Evolutionary conservation across 2,888 invertebrate genomes (phyloP).

Genomic region (Proisotoma minuta): DNA sequence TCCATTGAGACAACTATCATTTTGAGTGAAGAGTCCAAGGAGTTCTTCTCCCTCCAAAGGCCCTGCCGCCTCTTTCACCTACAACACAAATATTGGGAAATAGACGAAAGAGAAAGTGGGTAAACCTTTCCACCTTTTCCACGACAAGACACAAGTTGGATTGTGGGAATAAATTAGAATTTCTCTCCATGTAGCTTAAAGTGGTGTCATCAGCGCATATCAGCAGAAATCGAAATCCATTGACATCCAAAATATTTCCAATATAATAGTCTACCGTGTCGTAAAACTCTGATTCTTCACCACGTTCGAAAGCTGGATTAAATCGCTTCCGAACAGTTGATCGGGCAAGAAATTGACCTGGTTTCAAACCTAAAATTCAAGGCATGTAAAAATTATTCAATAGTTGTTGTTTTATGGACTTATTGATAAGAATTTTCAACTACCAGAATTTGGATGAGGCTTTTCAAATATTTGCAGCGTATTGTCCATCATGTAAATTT

Average conservation of each 20-base stretch:
- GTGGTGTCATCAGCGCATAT: conserved; percentile 80
- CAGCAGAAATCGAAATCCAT: conserved; percentile 71
- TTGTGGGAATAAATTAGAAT: not conserved
- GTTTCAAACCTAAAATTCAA: conserved; percentile 17
- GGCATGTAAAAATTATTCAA: not conserved
- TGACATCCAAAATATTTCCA: conserved; percentile 71
- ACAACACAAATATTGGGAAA: not conserved
- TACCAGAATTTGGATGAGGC: conserved; percentile 65
- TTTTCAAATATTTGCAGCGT: conserved; percentile 76
- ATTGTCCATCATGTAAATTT: conserved; percentile 74
- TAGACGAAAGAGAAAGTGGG: not conserved
- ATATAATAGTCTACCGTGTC: conserved; percentile 76
- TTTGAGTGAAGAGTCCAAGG: conserved; percentile 18
- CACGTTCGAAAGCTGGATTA: conserved; percentile 55
- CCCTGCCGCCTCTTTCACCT: conserved; percentile 57
- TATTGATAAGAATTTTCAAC: too few species aligned
- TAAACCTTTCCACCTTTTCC: not conserved
- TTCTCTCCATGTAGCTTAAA: conserved; percentile 73
- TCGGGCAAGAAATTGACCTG: conserved; percentile 56
- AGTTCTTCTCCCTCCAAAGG: conserved; percentile 49
- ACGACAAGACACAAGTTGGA: not conserved
- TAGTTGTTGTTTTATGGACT: not conserved
- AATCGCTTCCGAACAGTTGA: conserved; percentile 65
- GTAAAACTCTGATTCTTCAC: conserved; percentile 69
- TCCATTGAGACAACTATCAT: conserved; percentile 26